A percentile compares a stretch with the other conserved stretches of the same genome.
phyloP scores from a whole-genome alignment of 2,113 vertebrate species.

The Dicerorhinus sumatrensis region DNA sequence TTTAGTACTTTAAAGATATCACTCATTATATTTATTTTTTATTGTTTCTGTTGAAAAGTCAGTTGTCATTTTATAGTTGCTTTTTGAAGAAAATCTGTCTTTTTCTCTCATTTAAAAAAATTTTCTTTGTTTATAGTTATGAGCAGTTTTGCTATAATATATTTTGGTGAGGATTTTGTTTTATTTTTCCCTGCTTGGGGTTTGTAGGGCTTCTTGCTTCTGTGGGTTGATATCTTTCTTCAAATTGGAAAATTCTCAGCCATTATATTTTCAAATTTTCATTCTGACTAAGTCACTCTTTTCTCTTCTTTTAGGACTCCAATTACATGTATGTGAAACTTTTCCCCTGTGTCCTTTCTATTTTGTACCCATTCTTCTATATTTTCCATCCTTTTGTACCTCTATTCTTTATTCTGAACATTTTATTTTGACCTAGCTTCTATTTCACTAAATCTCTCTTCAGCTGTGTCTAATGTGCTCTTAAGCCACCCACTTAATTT shows the following conservation, averaged over 20 bases:
- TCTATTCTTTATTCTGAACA: not conserved
- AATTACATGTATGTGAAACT: fast-evolving
- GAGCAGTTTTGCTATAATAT: not conserved
- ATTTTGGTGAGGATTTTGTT: not conserved
- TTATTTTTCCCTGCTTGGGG: not conserved
- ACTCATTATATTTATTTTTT: not conserved
- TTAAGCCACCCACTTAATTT: not conserved
- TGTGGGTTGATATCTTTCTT: not conserved
- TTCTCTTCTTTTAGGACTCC: not conserved
- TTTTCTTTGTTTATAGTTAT: not conserved
- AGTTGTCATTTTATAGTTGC: not conserved
- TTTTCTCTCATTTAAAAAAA: not conserved
- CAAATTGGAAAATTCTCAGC: not conserved
- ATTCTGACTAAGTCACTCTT: not conserved
- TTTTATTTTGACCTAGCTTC: not conserved
- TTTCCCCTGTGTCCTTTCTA: not conserved
- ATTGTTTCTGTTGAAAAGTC: not conserved
- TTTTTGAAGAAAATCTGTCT: not conserved
- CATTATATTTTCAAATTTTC: not conserved
- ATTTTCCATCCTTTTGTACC: too few species aligned
- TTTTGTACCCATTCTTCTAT: not conserved
- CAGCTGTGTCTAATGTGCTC: not conserved
- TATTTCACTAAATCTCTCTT: not conserved
- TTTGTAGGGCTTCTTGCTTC: not conserved
- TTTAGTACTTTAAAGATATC: not conserved